Base-by-base conservation (phyloP, 2,113 vertebrate genomes). In the Panthera uncia region DNA sequence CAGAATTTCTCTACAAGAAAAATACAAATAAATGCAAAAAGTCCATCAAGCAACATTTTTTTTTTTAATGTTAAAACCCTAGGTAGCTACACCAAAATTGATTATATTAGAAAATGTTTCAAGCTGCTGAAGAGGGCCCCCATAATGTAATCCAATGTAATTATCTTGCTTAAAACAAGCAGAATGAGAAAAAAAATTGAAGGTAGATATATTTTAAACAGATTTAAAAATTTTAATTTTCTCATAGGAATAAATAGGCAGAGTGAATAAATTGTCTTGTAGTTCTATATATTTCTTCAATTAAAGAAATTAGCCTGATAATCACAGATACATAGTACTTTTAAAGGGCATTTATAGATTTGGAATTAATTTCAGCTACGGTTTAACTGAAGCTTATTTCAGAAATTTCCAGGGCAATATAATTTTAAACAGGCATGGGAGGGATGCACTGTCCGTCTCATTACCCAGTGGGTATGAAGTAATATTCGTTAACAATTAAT, bases 401-500 rank as follows among this genome's bases (percentile, higher is more conserved):
- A 78, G 29, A 92, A 61, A 15, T 69, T 27, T 86, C 33, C 50
- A 36, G 9, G 48, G 48, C 10, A 79, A 33, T 10, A 33, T 79
- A 55, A 48, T 21, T 71, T 84, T 84, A 11, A 69, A 76, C 68
- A 16, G 25, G 15, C 8, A 52, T 23, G 5, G 45, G 41, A 87
- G 41, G 21, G 18, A 29, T 71, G 52, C 78, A 63, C 25, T 33
- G 6, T 76, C 13, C 29, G 33, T 79, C 41, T 90, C 66, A 74
- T 74, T 73, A 81, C 12, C 65, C 14, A 52, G 18, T 1, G 14
- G 7, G 14, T 73, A 55, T 16, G 55, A 18, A 84, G 31, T 52
- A 79, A 69, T 52, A 57, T 74, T 88, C 85, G 82, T 79, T 55
- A 95, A 89, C 36, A 95, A 45, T 57, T 86, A 90, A 93, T 50